Percentiles rank a stretch among this genome's conserved stretches.
Conservation (phyloP, 2,888 invertebrate species). For the Pinctada fucata region DNA sequence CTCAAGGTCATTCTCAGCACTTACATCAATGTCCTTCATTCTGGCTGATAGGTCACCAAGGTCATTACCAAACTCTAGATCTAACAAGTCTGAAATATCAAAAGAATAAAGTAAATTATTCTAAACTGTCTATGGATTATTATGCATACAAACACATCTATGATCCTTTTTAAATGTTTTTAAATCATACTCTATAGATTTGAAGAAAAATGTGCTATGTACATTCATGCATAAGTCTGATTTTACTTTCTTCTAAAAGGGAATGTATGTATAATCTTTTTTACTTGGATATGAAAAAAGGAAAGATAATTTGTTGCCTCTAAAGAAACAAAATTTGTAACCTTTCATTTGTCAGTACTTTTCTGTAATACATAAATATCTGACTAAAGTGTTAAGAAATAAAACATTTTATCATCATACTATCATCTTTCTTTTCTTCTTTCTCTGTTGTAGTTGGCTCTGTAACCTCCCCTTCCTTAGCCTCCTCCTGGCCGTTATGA, state of each 20-base stretch:
- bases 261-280: too few relatives aligned
- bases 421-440: background rate
- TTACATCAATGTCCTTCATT: constrained; percentile 54
- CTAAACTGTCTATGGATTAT: too few relatives aligned
- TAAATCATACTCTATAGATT: too few relatives aligned
- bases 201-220: too few relatives aligned
- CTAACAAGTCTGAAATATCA: background rate
- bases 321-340: too few relatives aligned
- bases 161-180: too few relatives aligned
- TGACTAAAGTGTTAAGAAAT: background rate
- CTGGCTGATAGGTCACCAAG: constrained; percentile 57
- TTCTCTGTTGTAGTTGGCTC: background rate
- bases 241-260: too few relatives aligned
- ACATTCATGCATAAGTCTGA: too few relatives aligned
- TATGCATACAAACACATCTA: too few relatives aligned
- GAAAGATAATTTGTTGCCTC: too few relatives aligned
- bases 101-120: background rate
- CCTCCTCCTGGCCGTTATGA: background rate
- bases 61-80: constrained; percentile 27
- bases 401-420: background rate
- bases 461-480: background rate
- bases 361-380: background rate
- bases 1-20: constrained; percentile 35
- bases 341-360: too few relatives aligned
- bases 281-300: too few relatives aligned